These are phyloP conservation scores for Astropecten irregularis DNA, from an alignment of 53 echinoderm and acorn worm species.

Conservation along the genomic window DNA sequence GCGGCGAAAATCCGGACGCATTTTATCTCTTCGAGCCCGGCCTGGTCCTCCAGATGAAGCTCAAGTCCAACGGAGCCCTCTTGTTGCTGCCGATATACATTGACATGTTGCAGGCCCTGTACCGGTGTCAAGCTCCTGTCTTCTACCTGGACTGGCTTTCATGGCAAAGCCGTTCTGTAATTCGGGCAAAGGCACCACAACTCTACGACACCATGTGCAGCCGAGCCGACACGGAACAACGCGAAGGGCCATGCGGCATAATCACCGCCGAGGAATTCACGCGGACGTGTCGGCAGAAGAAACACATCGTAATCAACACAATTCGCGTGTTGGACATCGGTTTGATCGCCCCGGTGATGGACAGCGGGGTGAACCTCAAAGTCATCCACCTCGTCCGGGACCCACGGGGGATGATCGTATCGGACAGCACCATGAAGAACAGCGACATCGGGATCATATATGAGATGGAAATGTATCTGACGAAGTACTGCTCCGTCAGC, in stretches of 20 bases:
- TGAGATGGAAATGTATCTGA: neutral
- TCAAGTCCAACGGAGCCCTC: no score
- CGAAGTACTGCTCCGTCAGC: neutral
- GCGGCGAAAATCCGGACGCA: conserved; percentile 62
- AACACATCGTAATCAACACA: conserved; percentile 63
- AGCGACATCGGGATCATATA: no score
- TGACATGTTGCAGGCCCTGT: conserved; percentile 61
- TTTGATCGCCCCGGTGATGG: conserved; percentile 53
- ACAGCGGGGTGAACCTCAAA: conserved; percentile 57
- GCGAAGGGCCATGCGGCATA: no score
- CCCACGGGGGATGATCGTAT: conserved; percentile 74
- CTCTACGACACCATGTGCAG: no score
- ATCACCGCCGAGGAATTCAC: neutral
- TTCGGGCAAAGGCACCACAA: no score
- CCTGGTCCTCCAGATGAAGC: neutral
- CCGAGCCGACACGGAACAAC: no score
- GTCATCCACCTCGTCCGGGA: conserved; percentile 81
- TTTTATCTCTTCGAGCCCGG: conserved; percentile 91
- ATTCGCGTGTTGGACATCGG: conserved; percentile 72
- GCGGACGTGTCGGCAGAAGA: conserved; percentile 44
- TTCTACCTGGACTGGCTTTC: conserved; percentile 49
- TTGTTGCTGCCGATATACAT: conserved; percentile 33
- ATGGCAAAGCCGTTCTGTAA: no score
- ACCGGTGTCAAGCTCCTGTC: conserved; percentile 56
- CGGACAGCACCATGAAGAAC: neutral